phyloP scores from a whole-genome alignment of 2,888 invertebrate genomes.

The Sesia bembeciformis region DNA sequence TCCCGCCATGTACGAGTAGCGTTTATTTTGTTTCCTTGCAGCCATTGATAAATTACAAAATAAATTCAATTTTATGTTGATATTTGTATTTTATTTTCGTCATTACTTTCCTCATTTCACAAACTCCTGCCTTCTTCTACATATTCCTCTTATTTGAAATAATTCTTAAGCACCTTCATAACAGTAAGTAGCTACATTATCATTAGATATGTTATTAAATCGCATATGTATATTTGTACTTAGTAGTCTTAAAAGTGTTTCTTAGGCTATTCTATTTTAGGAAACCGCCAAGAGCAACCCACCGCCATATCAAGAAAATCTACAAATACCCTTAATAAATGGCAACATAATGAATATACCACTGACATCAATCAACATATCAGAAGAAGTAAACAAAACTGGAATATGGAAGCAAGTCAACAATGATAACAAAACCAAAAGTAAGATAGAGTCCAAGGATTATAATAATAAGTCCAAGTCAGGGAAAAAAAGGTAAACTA shows the following conservation, averaged over 20 bases:
- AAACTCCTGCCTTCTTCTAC: background rate
- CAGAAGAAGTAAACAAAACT: constrained; percentile 94
- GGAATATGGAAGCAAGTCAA: constrained; percentile 96
- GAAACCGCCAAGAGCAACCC: constrained; percentile 63
- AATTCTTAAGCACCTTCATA: background rate
- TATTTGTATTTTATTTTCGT: background rate
- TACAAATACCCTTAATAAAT: constrained; percentile 90
- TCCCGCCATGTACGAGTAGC: constrained; percentile 20
- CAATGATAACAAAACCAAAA: constrained; percentile 74
- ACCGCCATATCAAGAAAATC: constrained; percentile 75
- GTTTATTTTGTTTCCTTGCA: constrained; percentile 16
- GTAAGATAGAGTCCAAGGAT: constrained; percentile 39
- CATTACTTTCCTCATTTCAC: background rate
- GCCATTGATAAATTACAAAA: background rate
- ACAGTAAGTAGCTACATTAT: background rate
- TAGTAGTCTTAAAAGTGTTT: constrained; percentile 6
- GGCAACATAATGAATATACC: constrained; percentile 94
- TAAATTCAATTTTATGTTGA: no score
- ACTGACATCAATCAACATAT: constrained; percentile 88
- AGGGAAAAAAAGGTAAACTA: constrained; percentile 59
- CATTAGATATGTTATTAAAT: background rate
- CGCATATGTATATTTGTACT: background rate
- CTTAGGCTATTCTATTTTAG: constrained; percentile 48
- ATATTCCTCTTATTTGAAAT: background rate
- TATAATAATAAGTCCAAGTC: constrained; percentile 35